Conservation (phyloP, 2,113 vertebrate species). For the Acrocephalus kingi region DNA sequence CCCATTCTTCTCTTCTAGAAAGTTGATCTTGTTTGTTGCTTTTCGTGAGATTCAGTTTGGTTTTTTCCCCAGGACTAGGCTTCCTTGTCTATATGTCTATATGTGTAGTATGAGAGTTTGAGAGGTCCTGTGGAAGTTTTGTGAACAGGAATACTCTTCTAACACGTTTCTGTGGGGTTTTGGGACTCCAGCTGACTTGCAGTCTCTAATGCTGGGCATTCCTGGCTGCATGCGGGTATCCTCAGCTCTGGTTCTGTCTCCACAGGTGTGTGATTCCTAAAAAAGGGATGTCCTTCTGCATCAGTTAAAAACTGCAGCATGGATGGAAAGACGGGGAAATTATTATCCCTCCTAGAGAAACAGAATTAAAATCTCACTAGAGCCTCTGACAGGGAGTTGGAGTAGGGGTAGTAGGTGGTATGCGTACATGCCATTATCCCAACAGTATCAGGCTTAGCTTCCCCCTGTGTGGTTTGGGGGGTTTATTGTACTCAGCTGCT, state of each 20-base stretch:
- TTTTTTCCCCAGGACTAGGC: not conserved
- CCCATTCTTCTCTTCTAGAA: not conserved
- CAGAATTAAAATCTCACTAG: not conserved
- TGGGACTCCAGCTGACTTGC: not conserved
- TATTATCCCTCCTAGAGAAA: not conserved
- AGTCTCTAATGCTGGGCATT: not conserved
- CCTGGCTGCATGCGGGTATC: not conserved
- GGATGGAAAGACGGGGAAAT: not conserved
- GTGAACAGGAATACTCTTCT: not conserved
- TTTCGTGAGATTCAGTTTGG: not conserved
- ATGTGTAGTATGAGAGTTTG: not conserved
- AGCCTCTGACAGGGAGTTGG: not conserved
- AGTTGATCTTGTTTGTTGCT: not conserved
- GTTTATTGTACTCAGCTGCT: not conserved
- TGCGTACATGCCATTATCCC: not conserved
- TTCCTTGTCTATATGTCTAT: not conserved
- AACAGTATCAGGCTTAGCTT: not conserved
- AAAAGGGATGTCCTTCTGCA: not conserved
- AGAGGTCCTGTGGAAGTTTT: not conserved
- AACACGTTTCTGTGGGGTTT: not conserved
- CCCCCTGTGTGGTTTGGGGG: not conserved
- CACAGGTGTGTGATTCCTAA: not conserved
- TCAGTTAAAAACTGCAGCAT: not conserved
- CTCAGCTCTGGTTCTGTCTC: not conserved
- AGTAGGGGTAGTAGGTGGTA: not conserved